A percentile compares a stretch with the other conserved stretches of the same genome.
Conservation (phyloP, 35 echinoderm and acorn worm species). For the Strongylocentrotus purpuratus region DNA sequence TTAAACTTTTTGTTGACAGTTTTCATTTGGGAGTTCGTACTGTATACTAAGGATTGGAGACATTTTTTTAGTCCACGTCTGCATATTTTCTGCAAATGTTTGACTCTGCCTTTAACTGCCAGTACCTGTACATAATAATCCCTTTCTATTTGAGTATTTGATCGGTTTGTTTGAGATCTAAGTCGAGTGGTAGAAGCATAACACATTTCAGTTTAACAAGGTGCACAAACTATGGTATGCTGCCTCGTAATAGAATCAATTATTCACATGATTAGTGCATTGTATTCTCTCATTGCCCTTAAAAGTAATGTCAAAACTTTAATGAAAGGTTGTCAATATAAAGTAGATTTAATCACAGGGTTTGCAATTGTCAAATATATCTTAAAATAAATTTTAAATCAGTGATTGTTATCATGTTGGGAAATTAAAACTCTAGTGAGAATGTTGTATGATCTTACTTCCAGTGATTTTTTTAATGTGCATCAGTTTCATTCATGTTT, state of each 20-base stretch:
- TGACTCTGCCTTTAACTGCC: constrained; percentile 3
- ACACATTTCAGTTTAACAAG: neutral
- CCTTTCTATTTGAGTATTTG: neutral
- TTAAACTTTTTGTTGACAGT: neutral
- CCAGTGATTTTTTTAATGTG: constrained; percentile 8
- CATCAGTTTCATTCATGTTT: constrained; percentile 38
- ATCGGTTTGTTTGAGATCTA: neutral
- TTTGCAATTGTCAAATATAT: neutral
- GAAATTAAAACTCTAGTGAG: neutral
- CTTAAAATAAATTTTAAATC: neutral
- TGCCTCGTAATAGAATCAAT: neutral
- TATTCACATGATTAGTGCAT: neutral
- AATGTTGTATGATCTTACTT: constrained; percentile 29
- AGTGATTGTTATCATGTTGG: neutral
- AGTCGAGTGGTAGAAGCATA: neutral
- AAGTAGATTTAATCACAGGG: neutral
- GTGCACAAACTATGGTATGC: neutral
- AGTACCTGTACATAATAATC: constrained; percentile 12
- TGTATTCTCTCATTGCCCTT: neutral
- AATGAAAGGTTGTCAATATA: neutral
- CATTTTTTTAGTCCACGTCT: neutral
- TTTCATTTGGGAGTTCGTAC: neutral
- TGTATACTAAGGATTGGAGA: too few relatives aligned
- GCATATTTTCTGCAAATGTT: neutral
- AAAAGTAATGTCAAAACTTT: neutral